A percentile compares a stretch with the other conserved stretches of the same genome.
Conservation (phyloP, 2,797 vertebrate species). For the Syndactyla subalaris region DNA sequence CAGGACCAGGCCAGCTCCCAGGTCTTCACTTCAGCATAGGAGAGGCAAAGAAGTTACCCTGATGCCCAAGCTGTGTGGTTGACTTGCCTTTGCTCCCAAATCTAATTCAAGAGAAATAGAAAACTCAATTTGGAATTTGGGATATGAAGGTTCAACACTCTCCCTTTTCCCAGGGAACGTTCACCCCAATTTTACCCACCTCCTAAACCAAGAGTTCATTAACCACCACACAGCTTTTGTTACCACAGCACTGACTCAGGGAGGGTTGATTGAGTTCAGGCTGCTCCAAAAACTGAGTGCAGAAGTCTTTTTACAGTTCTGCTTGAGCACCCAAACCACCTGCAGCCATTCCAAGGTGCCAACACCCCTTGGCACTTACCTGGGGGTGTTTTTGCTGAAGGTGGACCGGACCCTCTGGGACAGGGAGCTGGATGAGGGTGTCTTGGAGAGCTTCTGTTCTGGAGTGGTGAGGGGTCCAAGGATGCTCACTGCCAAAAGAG, state of each 20-base stretch:
- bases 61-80: constrained; percentile 79
- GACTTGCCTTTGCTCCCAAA: constrained; percentile 94
- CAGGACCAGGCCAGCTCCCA: background rate
- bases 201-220: background rate
- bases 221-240: background rate
- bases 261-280: background rate
- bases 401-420: constrained; percentile 89
- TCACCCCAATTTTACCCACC: background rate
- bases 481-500: constrained; percentile 85
- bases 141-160: fast-evolving
- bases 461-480: constrained; percentile 95
- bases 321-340: background rate
- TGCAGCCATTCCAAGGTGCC: background rate
- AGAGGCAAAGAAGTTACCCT: constrained; percentile 92
- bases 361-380: constrained; percentile 70
- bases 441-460: constrained; percentile 92
- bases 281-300: background rate
- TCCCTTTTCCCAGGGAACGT: no score
- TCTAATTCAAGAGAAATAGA: constrained; percentile 72
- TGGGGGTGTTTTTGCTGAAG: constrained; percentile 89
- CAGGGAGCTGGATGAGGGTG: constrained; percentile 91
- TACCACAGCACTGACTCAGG: background rate
- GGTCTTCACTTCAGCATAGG: constrained; percentile 87
- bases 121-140: background rate
- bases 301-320: background rate